These are phyloP conservation scores for Lamellibrachia satsuma DNA, from an alignment of 2,888 invertebrate species.

Conservation along the genomic window DNA sequence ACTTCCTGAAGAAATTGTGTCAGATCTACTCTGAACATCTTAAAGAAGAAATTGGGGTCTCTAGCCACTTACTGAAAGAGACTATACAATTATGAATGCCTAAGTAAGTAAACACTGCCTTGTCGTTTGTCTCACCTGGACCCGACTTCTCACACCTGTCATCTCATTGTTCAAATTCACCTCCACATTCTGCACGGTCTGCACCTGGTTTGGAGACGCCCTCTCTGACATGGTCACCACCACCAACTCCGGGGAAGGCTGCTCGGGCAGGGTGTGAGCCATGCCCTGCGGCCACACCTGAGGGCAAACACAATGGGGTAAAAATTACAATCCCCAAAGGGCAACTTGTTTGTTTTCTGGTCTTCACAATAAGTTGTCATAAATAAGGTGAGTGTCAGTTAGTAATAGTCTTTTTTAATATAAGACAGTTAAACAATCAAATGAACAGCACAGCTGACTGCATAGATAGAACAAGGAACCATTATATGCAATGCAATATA, in stretches of 20 bases:
- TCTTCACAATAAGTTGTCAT: background rate
- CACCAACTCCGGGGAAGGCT: slow-evolving; percentile 41
- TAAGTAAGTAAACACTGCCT: no score
- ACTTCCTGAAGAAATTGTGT: no score
- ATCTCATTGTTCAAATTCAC: slow-evolving; percentile 20
- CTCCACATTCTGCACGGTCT: slow-evolving; percentile 8
- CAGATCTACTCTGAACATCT: no score
- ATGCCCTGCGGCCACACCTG: slow-evolving; percentile 72
- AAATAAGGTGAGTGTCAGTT: background rate
- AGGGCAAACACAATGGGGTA: background rate
- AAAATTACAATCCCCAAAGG: background rate
- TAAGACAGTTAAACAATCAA: background rate
- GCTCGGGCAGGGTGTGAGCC: slow-evolving; percentile 69
- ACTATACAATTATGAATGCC: no score
- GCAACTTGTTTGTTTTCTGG: background rate
- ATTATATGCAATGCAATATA: background rate
- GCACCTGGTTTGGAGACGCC: background rate
- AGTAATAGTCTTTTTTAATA: background rate
- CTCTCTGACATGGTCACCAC: slow-evolving; percentile 21
- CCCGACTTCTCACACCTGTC: slow-evolving; percentile 1
- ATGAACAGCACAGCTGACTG: background rate
- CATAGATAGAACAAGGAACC: background rate
- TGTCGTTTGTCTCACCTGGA: background rate
- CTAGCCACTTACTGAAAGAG: no score
- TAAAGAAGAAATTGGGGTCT: no score